Percentiles rank a stretch among this genome's conserved stretches.
Conservation (phyloP, 2,113 vertebrate genomes). For the Dendropsophus ebraccatus region DNA sequence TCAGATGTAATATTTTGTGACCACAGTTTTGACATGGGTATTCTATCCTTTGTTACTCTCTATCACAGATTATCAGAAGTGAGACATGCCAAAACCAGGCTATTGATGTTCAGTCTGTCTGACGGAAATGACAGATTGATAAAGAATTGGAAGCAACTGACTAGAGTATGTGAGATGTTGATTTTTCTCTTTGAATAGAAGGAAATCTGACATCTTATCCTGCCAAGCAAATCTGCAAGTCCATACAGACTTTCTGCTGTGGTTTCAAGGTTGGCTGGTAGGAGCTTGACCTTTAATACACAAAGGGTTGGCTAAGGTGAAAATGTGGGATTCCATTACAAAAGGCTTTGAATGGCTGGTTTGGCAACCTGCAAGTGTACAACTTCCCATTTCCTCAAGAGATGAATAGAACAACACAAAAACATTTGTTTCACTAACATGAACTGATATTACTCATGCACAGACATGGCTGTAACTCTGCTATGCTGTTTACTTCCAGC, state of each 20-base stretch:
- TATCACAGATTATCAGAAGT: not conserved
- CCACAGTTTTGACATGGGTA: not conserved
- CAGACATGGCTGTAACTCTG: not conserved
- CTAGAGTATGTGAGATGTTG: conserved; percentile 15
- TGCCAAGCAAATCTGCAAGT: conserved; percentile 6
- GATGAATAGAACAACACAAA: not conserved
- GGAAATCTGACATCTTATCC: conserved; percentile 16
- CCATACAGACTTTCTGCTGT: conserved; percentile 4
- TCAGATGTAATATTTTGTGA: not conserved
- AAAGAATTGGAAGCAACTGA: conserved; percentile 19
- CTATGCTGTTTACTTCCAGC: not conserved
- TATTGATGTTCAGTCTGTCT: not conserved
- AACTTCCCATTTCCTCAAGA: not conserved
- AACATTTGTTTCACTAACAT: not conserved
- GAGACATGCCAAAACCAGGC: not conserved
- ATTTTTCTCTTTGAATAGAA: conserved; percentile 18
- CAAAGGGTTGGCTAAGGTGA: not conserved
- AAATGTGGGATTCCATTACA: conserved; percentile 3
- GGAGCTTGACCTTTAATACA: conserved; percentile 22
- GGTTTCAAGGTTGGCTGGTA: not conserved
- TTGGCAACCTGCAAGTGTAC: not conserved
- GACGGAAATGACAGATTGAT: conserved; percentile 7
- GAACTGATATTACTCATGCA: not conserved
- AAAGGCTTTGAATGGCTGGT: not conserved
- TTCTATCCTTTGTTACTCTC: not conserved